Conservation (phyloP, 2,888 invertebrate species). For the Aspidiotus destructor region DNA sequence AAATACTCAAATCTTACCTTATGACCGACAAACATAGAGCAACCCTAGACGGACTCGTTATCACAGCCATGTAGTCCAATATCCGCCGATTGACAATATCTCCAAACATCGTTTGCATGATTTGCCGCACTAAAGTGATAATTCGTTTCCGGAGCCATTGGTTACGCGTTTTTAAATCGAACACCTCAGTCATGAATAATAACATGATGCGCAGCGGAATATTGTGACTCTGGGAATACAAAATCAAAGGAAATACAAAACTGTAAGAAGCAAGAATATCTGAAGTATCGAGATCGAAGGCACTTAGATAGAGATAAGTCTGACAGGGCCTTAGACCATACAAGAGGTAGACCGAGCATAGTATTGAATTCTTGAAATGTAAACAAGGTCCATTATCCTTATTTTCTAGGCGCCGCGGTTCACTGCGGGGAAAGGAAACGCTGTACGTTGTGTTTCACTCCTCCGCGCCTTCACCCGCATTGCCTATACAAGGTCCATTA, state of each 20-base stretch:
- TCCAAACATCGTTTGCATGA: conserved; percentile 69
- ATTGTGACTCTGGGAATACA: conserved; percentile 48
- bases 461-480: too few relatives aligned
- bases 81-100: conserved; percentile 78
- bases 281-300: too few relatives aligned
- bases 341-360: too few relatives aligned
- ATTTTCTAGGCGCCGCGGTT: too few relatives aligned
- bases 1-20: conserved; percentile 21
- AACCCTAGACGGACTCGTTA: conserved; percentile 80
- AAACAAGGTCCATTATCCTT: too few relatives aligned
- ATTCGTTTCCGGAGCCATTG: conserved; percentile 71
- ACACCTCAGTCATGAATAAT: conserved; percentile 72
- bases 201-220: conserved; percentile 71
- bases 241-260: not conserved
- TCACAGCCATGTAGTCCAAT: conserved; percentile 71
- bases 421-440: too few relatives aligned
- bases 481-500: too few relatives aligned
- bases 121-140: conserved; percentile 62
- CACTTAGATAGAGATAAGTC: too few relatives aligned
- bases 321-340: too few relatives aligned
- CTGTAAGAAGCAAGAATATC: not conserved
- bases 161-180: conserved; percentile 68
- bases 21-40: conserved; percentile 43
- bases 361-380: too few relatives aligned
- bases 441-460: too few relatives aligned